phyloP scores from a whole-genome alignment of 2,888 invertebrate genomes.

The Eubasilissa splendida region DNA sequence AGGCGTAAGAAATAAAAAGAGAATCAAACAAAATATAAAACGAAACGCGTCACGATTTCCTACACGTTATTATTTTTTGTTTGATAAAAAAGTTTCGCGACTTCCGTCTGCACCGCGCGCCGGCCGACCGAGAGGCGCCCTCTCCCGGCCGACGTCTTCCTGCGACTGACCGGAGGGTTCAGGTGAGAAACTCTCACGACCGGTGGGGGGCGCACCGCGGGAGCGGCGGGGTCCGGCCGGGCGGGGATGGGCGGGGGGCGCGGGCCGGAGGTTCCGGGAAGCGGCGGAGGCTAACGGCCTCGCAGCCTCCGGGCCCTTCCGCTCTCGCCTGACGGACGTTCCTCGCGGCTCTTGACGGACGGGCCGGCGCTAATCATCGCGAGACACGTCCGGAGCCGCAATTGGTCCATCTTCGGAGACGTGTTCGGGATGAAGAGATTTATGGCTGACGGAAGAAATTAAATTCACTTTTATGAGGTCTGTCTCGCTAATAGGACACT shows the following conservation, averaged over 20 bases:
- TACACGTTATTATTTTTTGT: constrained; percentile 24
- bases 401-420: constrained; percentile 9
- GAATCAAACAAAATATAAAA: neutral
- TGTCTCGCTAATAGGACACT: neutral
- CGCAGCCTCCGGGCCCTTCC: constrained; percentile 7
- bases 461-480: constrained; percentile 14
- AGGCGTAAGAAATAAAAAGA: constrained; percentile 19
- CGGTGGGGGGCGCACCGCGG: constrained; percentile 3
- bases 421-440: constrained; percentile 1
- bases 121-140: neutral
- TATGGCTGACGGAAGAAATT: neutral
- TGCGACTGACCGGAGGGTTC: constrained; percentile 37
- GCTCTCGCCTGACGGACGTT: neutral
- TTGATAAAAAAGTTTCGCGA: constrained; percentile 18
- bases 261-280: constrained; percentile 63
- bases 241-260: constrained; percentile 60
- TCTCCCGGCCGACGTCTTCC: constrained; percentile 10
- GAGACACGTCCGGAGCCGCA: constrained; percentile 10
- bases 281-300: constrained; percentile 55
- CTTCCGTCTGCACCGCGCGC: neutral
- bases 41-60: constrained; percentile 20
- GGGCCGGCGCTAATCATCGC: constrained; percentile 6
- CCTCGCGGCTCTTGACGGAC: constrained; percentile 8
- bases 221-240: constrained; percentile 58
- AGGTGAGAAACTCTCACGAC: constrained; percentile 11